phyloP scores from a whole-genome alignment of 1,140 invertebrate species.

The Ostrea edulis region DNA sequence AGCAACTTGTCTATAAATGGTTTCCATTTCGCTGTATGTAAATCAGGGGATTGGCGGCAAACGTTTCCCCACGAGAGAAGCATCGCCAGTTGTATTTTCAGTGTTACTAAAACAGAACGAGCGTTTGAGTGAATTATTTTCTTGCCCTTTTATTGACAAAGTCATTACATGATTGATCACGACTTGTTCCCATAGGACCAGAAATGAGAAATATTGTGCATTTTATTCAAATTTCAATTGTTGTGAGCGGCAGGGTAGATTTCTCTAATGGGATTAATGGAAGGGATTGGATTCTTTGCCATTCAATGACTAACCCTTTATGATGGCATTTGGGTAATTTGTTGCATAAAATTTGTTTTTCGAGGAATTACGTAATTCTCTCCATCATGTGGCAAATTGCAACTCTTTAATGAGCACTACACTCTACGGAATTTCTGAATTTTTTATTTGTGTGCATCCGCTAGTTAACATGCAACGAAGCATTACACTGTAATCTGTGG shows the following conservation, averaged over 20 bases:
- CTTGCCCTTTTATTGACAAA: conserved; percentile 34
- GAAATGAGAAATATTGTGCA: conserved; percentile 31
- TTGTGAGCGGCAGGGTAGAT: conserved; percentile 2
- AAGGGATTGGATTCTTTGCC: background rate
- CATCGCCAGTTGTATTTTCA: background rate
- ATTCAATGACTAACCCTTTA: background rate
- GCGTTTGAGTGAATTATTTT: conserved; percentile 9
- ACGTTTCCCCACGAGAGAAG: background rate
- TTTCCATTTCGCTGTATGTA: background rate
- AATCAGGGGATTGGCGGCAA: background rate
- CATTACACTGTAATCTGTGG: background rate
- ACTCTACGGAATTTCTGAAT: background rate
- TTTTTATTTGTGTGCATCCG: background rate
- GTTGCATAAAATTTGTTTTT: conserved; percentile 8
- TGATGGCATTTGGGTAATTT: conserved; percentile 5
- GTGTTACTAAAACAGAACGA: conserved; percentile 6
- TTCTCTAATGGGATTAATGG: conserved; percentile 18
- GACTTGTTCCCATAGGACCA: background rate
- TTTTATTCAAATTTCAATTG: conserved; percentile 29
- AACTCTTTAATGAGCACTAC: background rate
- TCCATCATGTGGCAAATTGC: background rate
- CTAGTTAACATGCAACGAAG: background rate
- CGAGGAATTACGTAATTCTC: conserved; percentile 7
- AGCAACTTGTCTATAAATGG: background rate
- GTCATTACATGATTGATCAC: conserved; percentile 21